Evolutionary conservation across 2,888 invertebrate species (phyloP), one percentile per base, ranked within the genome.

Genomic region (Elysia crispata): DNA sequence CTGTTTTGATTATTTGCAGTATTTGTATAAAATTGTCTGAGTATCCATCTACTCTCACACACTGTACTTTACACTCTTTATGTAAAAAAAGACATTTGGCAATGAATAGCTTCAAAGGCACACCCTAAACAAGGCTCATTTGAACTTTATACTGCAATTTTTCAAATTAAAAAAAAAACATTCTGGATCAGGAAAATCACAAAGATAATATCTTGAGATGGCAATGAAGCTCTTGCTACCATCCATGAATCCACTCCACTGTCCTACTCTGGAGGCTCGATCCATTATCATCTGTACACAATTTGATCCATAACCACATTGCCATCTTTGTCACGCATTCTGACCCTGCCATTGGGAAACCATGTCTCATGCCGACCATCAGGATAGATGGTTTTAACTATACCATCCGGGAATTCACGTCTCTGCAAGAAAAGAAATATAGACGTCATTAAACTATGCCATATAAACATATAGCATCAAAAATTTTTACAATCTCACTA

Each of bases 371-470:
- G 95, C 0, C 95, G 95, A 13, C 98, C 98, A 92, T 97, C 97
- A 0, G 95, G 95, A 93, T 96, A 97, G 0, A 98, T 94, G 67
- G 96, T 94, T 92, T 97, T 98, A 0, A 97, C 95, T 0, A 97
- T 97, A 1, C 98, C 98, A 93, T 98, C 97, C 0, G 97, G 97
- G 93, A 96, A 98, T 91, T 97, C 97, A 50, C 98, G 94, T 87
- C 96, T 95, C 95, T 96, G 92, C 74, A 49, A n/a, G 18, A 49
- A 33, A 41, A 62, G 70, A 28, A 20, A 41, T 60, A 62, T 30
- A 25, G 28, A 1, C 0, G 11, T 20, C 31, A 25, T 30, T 54
- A 8, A 23, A 25, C 50, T 1, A 54, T 54, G 23, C n/a, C 3
- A 23, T 54, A 13, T 23, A 3, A 41, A 6, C 11, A 11, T 11